Percentiles rank a stretch among this genome's conserved stretches.
Evolutionary conservation across 2,797 vertebrate genomes (phyloP).

Genomic region (Urocyon cinereoargenteus): DNA sequence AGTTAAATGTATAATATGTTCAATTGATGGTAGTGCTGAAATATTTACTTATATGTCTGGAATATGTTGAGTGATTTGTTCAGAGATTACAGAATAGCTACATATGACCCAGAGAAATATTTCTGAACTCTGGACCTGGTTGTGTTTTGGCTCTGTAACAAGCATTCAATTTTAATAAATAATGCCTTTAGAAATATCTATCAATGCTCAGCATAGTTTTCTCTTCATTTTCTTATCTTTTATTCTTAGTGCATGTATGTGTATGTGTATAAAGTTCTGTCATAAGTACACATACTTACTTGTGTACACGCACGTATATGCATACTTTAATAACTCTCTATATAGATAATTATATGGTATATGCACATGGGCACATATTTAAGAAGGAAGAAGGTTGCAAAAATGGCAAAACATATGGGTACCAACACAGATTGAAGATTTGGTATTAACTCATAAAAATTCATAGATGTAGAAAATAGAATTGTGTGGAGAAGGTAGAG

Average conservation of each 20-base stretch:
- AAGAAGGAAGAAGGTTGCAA: conserved; percentile 3
- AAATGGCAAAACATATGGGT: background rate
- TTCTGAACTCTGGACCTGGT: background rate
- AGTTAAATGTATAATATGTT: background rate
- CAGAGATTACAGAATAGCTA: background rate
- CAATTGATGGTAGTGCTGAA: background rate
- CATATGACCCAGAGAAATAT: background rate
- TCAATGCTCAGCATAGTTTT: background rate
- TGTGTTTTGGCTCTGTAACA: background rate
- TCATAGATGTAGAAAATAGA: background rate
- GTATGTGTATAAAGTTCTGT: background rate
- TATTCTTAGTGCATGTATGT: background rate
- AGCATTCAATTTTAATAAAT: conserved; percentile 26
- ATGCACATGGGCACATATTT: background rate
- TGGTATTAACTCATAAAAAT: background rate
- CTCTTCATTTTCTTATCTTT: background rate
- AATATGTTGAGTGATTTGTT: conserved; percentile 36
- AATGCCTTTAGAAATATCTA: conserved; percentile 24
- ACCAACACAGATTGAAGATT: background rate
- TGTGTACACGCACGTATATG: background rate
- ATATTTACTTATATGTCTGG: background rate
- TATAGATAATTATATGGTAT: background rate
- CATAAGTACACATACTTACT: background rate
- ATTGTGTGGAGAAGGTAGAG: background rate
- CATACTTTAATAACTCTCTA: background rate